Conservation (phyloP, 2,888 invertebrate genomes). For the Sinotaia quadrata region DNA sequence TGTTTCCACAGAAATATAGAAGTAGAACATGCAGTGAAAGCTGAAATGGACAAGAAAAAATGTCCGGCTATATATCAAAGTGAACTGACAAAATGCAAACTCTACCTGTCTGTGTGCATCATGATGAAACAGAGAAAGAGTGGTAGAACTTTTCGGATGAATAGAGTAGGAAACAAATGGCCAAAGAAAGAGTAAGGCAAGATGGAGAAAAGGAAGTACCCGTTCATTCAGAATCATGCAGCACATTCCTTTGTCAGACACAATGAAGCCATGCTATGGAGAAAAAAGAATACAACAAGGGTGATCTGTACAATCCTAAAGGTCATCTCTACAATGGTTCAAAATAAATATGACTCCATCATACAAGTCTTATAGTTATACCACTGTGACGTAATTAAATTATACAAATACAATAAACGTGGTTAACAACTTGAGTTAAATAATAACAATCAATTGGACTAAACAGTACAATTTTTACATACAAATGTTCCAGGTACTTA, state of each 20-base stretch:
- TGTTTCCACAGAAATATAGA: background rate
- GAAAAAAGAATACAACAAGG: conserved; percentile 9
- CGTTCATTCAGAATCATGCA: conserved; percentile 40
- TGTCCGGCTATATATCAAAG: background rate
- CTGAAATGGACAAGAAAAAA: background rate
- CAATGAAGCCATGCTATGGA: conserved; percentile 19
- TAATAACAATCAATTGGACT: conserved; percentile 29
- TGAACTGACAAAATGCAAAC: background rate
- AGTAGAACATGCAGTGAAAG: background rate
- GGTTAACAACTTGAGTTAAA: conserved; percentile 30
- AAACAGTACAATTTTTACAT: conserved; percentile 21
- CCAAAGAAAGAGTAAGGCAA: conserved; percentile 23
- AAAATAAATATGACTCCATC: conserved; percentile 28
- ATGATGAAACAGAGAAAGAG: background rate
- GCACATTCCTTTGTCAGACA: conserved; percentile 25
- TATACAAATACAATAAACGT: conserved; percentile 22
- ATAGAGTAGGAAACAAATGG: conserved; percentile 13
- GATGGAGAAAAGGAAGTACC: conserved; percentile 34
- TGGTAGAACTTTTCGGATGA: background rate
- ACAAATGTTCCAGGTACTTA: conserved; percentile 17
- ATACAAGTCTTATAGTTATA: conserved; percentile 27
- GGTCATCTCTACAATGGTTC: conserved; percentile 24
- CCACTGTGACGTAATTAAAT: conserved; percentile 25
- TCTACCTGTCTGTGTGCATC: background rate
- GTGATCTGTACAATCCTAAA: conserved; percentile 13